Evolutionary conservation across 2,888 invertebrate species (phyloP), one percentile per base, ranked within the genome.

Genomic region (Eupithecia abbreviata): DNA sequence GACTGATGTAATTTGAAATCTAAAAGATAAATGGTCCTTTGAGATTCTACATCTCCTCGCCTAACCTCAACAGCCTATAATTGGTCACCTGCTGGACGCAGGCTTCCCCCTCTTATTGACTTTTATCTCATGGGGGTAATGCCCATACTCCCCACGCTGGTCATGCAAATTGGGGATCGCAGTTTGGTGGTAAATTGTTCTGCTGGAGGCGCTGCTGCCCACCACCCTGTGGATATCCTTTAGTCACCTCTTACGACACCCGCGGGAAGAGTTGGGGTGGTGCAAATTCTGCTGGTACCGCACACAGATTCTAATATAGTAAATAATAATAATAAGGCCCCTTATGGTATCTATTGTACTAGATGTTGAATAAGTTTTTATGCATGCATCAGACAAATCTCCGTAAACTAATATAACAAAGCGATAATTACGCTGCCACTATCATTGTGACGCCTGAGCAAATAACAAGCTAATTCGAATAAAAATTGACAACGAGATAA

Each of bases 281-380:
- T 30, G 30, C 30, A 30, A 30, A 30, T 30, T 30, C 30, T 30
- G 30, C 30, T 30, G 30, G 30, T 30, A 30, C 30, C 30, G 30
- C 30, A 30, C 30, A 30, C 9, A 10, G 42, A 67, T 68, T 71
- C 68, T 62, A 62, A 62, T 65, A 73, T 43, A 73, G 75, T 18
- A 18, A 58, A 18, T 55, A 55, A 55, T 55, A 55, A 7, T 55
- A 55, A 7, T 6, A 43, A 6, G 7, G 30, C 30, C 1, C 30
- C 30, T 30, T 30, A 30, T 43, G 43, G 7, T 6, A 4, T 43
- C 7, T 55, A 51, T 6, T 51, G 18, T 58, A 18, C 0, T 7
- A 18, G 55, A 18, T 2, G 9, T 7, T 7, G n/a, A 58, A n/a
- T 2, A 55, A n/a, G n/a, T 10, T 58, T 3, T 10, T 9, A 58